Percentiles rank a stretch among this genome's conserved stretches.
Evolutionary conservation across 1,140 invertebrate species (phyloP).

Genomic region (Manduca sexta): DNA sequence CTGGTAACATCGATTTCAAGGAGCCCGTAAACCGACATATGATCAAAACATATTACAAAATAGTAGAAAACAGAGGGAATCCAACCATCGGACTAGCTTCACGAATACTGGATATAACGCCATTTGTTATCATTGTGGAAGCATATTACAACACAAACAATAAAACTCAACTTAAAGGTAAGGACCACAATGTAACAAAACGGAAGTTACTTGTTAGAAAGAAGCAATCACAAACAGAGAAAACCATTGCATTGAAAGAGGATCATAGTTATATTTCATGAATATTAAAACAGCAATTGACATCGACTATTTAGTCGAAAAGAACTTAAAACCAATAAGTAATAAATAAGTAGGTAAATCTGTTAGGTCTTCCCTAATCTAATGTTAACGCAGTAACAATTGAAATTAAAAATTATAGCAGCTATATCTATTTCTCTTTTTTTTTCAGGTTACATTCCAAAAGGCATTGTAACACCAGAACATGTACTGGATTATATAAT

Average conservation of each 20-base stretch:
- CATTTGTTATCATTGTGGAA: conserved; percentile 16
- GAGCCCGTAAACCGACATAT: conserved; percentile 44
- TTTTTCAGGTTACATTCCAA: conserved; percentile 19
- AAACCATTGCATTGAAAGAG: no score
- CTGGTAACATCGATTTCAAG: conserved; percentile 49
- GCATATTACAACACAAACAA: conserved; percentile 8
- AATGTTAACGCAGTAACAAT: no score
- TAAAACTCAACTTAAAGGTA: conserved; percentile 4
- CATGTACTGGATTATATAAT: conserved; percentile 17
- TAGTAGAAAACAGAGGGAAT: conserved; percentile 71
- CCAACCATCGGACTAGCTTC: conserved; percentile 14
- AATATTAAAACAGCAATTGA: no score
- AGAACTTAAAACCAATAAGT: no score
- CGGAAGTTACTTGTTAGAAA: no score
- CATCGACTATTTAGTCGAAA: no score
- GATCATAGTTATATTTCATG: no score
- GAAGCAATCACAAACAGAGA: no score
- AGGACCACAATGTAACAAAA: not conserved
- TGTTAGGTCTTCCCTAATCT: no score
- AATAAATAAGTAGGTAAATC: no score
- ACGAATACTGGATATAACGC: conserved; percentile 17
- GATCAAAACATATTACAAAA: conserved; percentile 81
- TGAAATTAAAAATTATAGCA: no score
- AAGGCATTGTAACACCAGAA: conserved; percentile 15
- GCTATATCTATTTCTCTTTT: not conserved